Evolutionary conservation across 2,113 vertebrate species (phyloP).

Genomic region (Albula goreensis): DNA sequence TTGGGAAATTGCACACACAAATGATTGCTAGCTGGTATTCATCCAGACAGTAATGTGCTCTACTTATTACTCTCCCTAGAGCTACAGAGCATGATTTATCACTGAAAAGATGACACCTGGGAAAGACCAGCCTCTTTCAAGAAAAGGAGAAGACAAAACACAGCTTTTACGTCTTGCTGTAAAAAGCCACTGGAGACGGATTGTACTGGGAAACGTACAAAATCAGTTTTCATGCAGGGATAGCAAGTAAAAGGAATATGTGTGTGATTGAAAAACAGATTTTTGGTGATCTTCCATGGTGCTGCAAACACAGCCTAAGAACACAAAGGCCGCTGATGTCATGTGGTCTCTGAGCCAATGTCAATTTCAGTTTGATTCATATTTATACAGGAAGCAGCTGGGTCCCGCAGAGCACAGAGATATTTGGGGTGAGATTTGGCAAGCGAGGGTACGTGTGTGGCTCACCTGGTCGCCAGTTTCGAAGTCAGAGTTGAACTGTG

Average conservation of each 20-base stretch:
- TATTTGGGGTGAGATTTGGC: neutral
- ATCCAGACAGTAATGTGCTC: conserved; percentile 41
- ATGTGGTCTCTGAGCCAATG: neutral
- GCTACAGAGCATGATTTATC: conserved; percentile 27
- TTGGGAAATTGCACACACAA: conserved; percentile 19
- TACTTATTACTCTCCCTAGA: conserved; percentile 36
- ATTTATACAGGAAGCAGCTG: neutral
- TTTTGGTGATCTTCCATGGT: neutral
- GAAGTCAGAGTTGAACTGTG: conserved; percentile 84
- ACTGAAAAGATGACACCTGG: conserved; percentile 23
- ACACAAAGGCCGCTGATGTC: neutral
- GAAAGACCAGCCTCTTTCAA: conserved; percentile 23
- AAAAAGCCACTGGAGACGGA: neutral
- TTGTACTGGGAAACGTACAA: neutral
- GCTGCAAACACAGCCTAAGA: neutral
- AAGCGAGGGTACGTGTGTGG: neutral
- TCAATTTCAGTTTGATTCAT: neutral
- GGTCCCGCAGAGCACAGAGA: neutral
- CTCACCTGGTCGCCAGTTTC: conserved; percentile 87
- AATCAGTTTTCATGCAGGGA: neutral
- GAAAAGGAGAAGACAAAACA: conserved; percentile 30
- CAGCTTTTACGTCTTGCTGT: neutral
- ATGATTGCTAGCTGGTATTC: conserved; percentile 35
- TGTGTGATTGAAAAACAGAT: neutral
- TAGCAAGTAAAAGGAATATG: neutral